These are phyloP conservation scores for Cheilosia vernalis DNA, from an alignment of 2,888 invertebrate species.

Conservation along the genomic window DNA sequence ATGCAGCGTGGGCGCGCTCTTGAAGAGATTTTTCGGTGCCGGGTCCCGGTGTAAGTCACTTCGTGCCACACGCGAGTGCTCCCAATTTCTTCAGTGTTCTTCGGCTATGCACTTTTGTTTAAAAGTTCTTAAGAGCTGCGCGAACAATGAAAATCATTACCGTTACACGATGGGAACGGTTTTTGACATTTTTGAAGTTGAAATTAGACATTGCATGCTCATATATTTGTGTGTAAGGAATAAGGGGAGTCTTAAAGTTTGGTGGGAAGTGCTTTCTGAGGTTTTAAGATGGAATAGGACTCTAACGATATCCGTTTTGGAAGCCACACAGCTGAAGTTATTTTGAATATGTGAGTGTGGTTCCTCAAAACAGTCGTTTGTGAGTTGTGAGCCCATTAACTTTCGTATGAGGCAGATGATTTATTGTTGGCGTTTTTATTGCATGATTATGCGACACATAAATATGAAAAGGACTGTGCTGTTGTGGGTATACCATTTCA, in stretches of 20 bases:
- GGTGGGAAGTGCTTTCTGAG: slow-evolving; percentile 8
- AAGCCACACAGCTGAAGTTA: slow-evolving; percentile 10
- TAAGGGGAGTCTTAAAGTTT: slow-evolving; percentile 16
- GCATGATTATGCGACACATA: background rate
- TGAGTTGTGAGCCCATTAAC: slow-evolving; percentile 4
- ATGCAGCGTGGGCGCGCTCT: slow-evolving; percentile 46
- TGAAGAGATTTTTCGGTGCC: slow-evolving; percentile 61
- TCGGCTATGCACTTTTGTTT: slow-evolving; percentile 55
- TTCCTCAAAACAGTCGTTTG: slow-evolving; percentile 7
- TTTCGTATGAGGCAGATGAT: slow-evolving; percentile 7
- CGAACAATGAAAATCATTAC: slow-evolving; percentile 56
- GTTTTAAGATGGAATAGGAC: slow-evolving; percentile 16
- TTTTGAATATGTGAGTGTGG: slow-evolving; percentile 3
- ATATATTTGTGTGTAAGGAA: slow-evolving; percentile 6
- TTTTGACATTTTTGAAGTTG: slow-evolving; percentile 63
- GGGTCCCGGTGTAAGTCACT: slow-evolving; percentile 38
- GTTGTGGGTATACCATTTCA: background rate
- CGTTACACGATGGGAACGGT: slow-evolving; percentile 27
- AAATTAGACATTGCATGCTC: slow-evolving; percentile 61
- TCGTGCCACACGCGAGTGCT: slow-evolving; percentile 68
- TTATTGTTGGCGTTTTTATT: slow-evolving; percentile 3
- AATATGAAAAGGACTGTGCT: background rate
- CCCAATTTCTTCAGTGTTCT: slow-evolving; percentile 33
- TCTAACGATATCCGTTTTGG: slow-evolving; percentile 41
- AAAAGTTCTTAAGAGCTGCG: slow-evolving; percentile 40